Evolutionary conservation across 2,113 vertebrate species (phyloP), one percentile per base, ranked within the genome.

Genomic region (Tachysurus vachellii): DNA sequence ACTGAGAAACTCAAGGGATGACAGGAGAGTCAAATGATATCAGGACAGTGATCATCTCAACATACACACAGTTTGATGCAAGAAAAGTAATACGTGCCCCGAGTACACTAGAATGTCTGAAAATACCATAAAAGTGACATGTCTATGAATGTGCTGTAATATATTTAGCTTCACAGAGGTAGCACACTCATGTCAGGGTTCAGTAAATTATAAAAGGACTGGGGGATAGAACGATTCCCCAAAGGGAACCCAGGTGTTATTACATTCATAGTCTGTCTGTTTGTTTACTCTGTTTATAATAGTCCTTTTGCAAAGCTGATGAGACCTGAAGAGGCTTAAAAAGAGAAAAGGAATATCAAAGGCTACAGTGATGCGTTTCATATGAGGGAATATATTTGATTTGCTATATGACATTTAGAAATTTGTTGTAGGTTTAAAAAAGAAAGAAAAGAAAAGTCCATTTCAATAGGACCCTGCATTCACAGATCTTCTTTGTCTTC

Each of bases 181-280:
- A 75, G 31, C 54, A 36, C 53, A 57, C 6, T 83, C 50, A 7
- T 14, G 28, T 54, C 82, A 73, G 68, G 68, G 31, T 44, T 84
- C 68, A 85, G 76, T 62, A 76, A 31, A 56, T 62, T 61, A 76
- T 76, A 61, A 85, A 85, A 5, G 42, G 47, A 36, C 16, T 0
- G 53, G 7, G 64, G 9, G 21, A 76, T 73, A 5, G 13, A 61
- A 47, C 36, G 47, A 82, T 82, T 59, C 84, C 26, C 71, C 36
- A 21, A 62, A 77, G 26, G 26, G 26, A 50, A 56, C 56, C 16
- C 70, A 85, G 71, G 71, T 85, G 56, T 77, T 85, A 76, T 62
- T 61, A 62, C 84, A 76, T 26, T 61, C 56, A n/a, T 31, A 11
- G 28, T 73, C 42, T 61, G 57, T n/a, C 83, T 85, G 68, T 61